phyloP scores from a whole-genome alignment of 2,113 vertebrate species.

The Syngnathus scovelli region DNA sequence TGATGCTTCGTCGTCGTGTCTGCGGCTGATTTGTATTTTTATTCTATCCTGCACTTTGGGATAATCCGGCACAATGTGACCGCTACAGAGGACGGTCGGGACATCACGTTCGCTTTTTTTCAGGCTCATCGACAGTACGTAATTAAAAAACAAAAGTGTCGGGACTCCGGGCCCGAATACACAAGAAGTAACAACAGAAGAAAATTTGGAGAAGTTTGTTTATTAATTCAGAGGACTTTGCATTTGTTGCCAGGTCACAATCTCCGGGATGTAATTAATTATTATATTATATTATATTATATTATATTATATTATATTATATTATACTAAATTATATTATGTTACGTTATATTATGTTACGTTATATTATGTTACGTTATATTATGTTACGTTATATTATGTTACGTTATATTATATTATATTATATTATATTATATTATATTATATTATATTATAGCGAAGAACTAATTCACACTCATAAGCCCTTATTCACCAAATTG shows the following conservation, averaged over 20 bases:
- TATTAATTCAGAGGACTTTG: not conserved
- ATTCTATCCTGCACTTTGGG: conserved; percentile 48
- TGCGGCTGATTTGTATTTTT: conserved; percentile 44
- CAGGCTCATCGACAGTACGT: conserved; percentile 1
- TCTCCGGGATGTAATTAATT: too few relatives aligned
- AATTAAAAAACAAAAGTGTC: conserved; percentile 1
- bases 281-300: too few relatives aligned
- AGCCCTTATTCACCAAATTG: too few relatives aligned
- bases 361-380: too few relatives aligned
- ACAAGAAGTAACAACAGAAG: not conserved
- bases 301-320: too few relatives aligned
- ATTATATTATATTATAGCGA: too few relatives aligned
- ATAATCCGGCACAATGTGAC: conserved; percentile 64
- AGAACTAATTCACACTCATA: too few relatives aligned
- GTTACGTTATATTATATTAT: too few relatives aligned
- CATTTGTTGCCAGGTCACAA: not conserved
- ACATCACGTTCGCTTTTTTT: conserved; percentile 17
- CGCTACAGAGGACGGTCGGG: conserved; percentile 51
- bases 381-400: too few relatives aligned
- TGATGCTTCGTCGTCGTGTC: conserved; percentile 58
- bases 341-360: too few relatives aligned
- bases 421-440: too few relatives aligned
- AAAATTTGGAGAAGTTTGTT: not conserved
- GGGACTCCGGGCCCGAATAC: not conserved
- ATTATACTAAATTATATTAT: too few relatives aligned